Conservation (phyloP, 2,113 vertebrate genomes). For the Leiothrix lutea region DNA sequence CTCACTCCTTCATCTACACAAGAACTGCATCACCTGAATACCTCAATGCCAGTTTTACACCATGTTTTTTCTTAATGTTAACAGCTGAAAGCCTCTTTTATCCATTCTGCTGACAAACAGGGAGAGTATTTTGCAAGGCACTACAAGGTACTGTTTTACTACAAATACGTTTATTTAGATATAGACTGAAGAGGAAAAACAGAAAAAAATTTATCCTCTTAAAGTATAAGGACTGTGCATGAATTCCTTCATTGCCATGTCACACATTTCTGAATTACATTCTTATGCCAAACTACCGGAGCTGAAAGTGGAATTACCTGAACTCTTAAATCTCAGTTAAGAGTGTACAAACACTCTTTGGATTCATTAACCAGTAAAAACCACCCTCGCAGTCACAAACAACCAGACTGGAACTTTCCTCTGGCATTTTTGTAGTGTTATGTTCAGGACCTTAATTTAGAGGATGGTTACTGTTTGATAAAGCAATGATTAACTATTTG, state of each 20-base stretch:
- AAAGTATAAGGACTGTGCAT: background rate
- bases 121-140: background rate
- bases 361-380: constrained; percentile 37
- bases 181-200: background rate
- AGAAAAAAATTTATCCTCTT: background rate
- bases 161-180: background rate
- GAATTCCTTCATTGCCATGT: background rate
- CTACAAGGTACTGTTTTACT: background rate
- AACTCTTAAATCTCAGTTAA: constrained; percentile 5
- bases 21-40: background rate
- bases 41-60: background rate
- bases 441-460: background rate
- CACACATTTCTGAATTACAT: background rate
- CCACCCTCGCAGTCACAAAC: background rate
- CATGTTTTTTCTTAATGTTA: background rate
- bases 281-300: background rate
- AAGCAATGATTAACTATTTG: constrained; percentile 8
- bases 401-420: constrained; percentile 32
- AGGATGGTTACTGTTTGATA: background rate
- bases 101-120: background rate
- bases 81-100: background rate
- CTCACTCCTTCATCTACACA: background rate
- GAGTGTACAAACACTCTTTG: background rate
- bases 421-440: background rate
- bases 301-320: background rate